Evolutionary conservation across 2,888 invertebrate genomes (phyloP), one percentile per base, ranked within the genome.

Genomic region (Eupithecia subfuscata): DNA sequence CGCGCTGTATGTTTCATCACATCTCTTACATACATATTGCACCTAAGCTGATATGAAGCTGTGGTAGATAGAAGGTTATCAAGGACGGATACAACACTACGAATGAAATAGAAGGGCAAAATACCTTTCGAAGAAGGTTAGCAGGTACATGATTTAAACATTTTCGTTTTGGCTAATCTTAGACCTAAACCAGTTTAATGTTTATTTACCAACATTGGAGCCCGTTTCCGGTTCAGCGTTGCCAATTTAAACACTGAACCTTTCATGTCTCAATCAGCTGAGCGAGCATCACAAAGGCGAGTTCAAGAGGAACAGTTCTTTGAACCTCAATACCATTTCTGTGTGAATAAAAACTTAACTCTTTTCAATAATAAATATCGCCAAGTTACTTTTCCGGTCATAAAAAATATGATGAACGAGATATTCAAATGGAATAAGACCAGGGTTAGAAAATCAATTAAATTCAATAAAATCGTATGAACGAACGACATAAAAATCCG

Each of bases 251-350:
- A 67, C 67, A 67, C 74, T 70, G 56, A 75, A 77, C 75, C 60
- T 74, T 75, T 65, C 43, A 68, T 73, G 37, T 69, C 73, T 75
- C 43, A 71, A 75, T 74, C 69, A 75, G 65, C 64, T 63, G 69
- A 40, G 77, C 43, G 74, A 71, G 71, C 67, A 69, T 72, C 72
- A 63, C 77, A 77, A 75, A 77, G 75, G 64, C 71, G 52, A 71
- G 40, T 9, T 43, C n/a, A n/a, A 67, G 8, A 14, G n/a, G 1
- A 43, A 67, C 40, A 22, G 43, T 67, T 67, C 67, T 30, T 63
- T 63, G 14, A 63, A 30, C 9, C 14, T 16, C 18, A 8, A n/a
- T 52, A 52, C 52, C 4, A 22, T 22, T 22, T 52, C 22, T 22
- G n/a, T 30, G 16, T 63, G 1, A 25, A 25, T 30, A 30, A 1